Conservation (phyloP, 37 sponge, comb jelly and placozoan genomes). For the Aphrocallistes beatrix region DNA sequence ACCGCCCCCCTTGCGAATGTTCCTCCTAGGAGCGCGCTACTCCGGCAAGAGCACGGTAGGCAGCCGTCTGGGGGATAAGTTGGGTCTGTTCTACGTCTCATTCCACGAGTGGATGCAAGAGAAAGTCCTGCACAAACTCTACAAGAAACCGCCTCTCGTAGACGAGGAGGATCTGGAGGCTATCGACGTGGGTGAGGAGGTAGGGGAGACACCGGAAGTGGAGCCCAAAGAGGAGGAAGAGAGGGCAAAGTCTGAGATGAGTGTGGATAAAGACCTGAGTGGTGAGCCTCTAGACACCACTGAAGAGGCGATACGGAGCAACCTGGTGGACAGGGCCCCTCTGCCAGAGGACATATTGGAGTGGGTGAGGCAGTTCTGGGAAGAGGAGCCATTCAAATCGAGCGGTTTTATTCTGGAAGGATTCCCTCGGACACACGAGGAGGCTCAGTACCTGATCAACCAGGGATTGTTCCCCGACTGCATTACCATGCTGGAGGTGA, state of each 20-base stretch:
- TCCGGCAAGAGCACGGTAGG: conserved; percentile 72
- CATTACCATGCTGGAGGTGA: conserved; percentile 50
- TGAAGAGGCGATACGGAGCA: background rate
- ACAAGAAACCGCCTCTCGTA: conserved; percentile 52
- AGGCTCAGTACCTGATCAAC: conserved; percentile 44
- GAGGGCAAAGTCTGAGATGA: background rate
- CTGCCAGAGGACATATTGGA: conserved; percentile 59
- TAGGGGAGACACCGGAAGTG: conserved; percentile 31
- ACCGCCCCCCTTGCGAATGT: conserved; percentile 73
- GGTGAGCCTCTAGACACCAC: background rate
- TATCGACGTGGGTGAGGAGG: background rate
- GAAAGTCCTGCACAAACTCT: conserved; percentile 51
- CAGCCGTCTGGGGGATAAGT: conserved; percentile 36
- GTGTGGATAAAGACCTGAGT: background rate
- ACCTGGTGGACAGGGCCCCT: conserved; percentile 50
- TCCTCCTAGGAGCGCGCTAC: conserved; percentile 60
- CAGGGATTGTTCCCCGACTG: conserved; percentile 72
- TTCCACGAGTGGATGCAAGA: conserved; percentile 79
- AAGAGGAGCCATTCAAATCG: conserved; percentile 78
- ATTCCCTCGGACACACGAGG: conserved; percentile 62
- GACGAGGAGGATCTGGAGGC: conserved; percentile 45
- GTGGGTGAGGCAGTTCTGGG: conserved; percentile 52
- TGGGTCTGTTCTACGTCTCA: conserved; percentile 78
- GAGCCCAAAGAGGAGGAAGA: conserved; percentile 22
- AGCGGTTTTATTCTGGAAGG: conserved; percentile 91